These are phyloP conservation scores for Caenorhabditis briggsae DNA, from an alignment of 1,140 invertebrate species.

Conservation along the genomic window DNA sequence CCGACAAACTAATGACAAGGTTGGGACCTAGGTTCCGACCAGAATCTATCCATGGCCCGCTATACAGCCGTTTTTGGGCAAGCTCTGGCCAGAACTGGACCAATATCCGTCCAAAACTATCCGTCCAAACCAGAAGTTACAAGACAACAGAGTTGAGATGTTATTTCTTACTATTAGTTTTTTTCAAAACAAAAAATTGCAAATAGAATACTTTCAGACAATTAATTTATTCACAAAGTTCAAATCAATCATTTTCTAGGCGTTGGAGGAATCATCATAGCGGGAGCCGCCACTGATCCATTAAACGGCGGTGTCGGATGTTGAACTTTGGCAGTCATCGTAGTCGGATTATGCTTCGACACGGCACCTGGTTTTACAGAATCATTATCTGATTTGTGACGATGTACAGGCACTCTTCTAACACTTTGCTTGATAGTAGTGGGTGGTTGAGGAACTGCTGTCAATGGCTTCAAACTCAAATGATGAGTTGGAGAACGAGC, in stretches of 20 bases:
- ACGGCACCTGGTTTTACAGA: background rate
- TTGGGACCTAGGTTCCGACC: no score
- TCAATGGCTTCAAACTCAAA: background rate
- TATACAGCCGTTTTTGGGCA: no score
- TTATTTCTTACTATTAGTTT: no score
- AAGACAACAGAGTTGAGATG: no score
- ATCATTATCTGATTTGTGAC: background rate
- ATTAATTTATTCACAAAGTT: no score
- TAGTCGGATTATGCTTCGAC: background rate
- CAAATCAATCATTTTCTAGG: background rate
- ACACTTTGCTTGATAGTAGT: background rate
- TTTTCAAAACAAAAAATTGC: no score
- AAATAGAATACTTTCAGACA: no score
- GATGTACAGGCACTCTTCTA: background rate
- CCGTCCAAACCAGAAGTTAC: no score
- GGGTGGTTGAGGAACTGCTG: background rate
- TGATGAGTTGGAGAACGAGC: background rate
- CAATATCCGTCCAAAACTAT: no score
- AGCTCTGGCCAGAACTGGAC: no score
- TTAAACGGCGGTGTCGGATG: background rate
- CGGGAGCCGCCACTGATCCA: slow-evolving; percentile 8
- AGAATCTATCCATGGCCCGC: no score
- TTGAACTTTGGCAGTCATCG: background rate
- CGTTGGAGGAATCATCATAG: background rate
- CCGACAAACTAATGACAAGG: no score